Conservation (phyloP, 2,888 invertebrate genomes). For the Anarsia innoxiella region DNA sequence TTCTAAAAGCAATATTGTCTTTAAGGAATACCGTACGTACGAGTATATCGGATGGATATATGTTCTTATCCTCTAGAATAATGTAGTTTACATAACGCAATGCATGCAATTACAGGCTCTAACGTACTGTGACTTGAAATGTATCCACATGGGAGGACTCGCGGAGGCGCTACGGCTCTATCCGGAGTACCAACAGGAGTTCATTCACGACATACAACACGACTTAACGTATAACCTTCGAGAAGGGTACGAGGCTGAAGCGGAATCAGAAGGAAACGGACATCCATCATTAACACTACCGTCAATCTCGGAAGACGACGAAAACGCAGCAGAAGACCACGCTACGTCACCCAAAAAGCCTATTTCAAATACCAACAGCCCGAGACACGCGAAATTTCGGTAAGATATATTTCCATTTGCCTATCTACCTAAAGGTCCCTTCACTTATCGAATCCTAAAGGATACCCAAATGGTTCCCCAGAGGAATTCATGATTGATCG, state of each 20-base stretch:
- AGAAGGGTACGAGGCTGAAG: conserved; percentile 93
- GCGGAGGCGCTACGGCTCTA: conserved; percentile 92
- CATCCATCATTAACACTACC: conserved; percentile 89
- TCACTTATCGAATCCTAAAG: too few relatives aligned
- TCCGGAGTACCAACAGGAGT: conserved; percentile 96
- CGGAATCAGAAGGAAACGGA: conserved; percentile 84
- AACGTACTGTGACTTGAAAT: conserved; percentile 97
- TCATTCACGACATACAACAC: conserved; percentile 94
- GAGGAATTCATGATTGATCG: too few relatives aligned
- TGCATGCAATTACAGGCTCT: conserved; percentile 82
- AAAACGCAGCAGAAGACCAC: conserved; percentile 86
- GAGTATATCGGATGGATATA: too few relatives aligned
- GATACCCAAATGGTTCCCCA: too few relatives aligned
- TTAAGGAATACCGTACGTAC: too few relatives aligned
- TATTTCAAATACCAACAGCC: conserved; percentile 78
- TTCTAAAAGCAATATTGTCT: too few relatives aligned
- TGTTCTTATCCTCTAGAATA: too few relatives aligned
- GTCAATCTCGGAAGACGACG: conserved; percentile 96
- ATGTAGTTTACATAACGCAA: too few relatives aligned
- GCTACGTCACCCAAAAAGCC: conserved; percentile 79
- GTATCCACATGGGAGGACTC: conserved; percentile 92
- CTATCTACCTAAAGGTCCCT: too few relatives aligned
- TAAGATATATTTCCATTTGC: background rate
- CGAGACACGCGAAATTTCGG: conserved; percentile 79
- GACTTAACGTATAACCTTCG: conserved; percentile 95